Conservation (phyloP, 2,888 invertebrate species). For the Trilocha varians region DNA sequence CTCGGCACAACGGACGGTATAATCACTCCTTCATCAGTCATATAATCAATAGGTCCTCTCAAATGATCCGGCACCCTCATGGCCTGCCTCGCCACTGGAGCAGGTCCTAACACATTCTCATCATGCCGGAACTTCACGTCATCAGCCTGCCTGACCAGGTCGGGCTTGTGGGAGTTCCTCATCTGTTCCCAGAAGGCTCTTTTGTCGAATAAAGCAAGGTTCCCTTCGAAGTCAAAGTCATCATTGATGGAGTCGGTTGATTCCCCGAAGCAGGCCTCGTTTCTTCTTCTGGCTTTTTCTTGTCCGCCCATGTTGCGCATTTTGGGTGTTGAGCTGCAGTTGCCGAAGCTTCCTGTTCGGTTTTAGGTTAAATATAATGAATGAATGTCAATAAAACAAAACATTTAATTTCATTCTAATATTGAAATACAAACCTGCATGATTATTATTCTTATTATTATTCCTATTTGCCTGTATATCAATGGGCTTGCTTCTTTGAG, state of each 20-base stretch:
- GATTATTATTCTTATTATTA: constrained; percentile 28
- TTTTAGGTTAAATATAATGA: not conserved
- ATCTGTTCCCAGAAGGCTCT: constrained; percentile 54
- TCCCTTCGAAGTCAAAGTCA: constrained; percentile 97
- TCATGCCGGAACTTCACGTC: constrained; percentile 81
- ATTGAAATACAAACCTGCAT: constrained; percentile 23
- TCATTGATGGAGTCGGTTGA: constrained; percentile 77
- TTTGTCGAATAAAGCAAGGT: constrained; percentile 93
- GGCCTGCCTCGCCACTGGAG: constrained; percentile 30
- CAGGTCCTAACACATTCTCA: constrained; percentile 81
- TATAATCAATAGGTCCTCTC: constrained; percentile 74
- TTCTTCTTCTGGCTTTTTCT: constrained; percentile 69
- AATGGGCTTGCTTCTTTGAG: constrained; percentile 50
- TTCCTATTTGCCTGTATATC: constrained; percentile 41
- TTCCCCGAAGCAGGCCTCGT: constrained; percentile 86
- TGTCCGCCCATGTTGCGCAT: constrained; percentile 39
- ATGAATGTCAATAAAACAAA: not conserved
- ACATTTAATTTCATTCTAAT: not conserved
- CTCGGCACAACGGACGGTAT: constrained; percentile 82
- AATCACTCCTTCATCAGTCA: constrained; percentile 84
- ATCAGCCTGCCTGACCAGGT: constrained; percentile 52
- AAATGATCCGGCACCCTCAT: constrained; percentile 79
- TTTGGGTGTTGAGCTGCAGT: constrained; percentile 56
- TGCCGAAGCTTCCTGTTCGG: constrained; percentile 33
- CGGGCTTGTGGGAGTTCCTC: constrained; percentile 41